These are phyloP conservation scores for Chelonoidis abingdonii DNA, from an alignment of 2,113 vertebrate genomes.

Conservation along the genomic window DNA sequence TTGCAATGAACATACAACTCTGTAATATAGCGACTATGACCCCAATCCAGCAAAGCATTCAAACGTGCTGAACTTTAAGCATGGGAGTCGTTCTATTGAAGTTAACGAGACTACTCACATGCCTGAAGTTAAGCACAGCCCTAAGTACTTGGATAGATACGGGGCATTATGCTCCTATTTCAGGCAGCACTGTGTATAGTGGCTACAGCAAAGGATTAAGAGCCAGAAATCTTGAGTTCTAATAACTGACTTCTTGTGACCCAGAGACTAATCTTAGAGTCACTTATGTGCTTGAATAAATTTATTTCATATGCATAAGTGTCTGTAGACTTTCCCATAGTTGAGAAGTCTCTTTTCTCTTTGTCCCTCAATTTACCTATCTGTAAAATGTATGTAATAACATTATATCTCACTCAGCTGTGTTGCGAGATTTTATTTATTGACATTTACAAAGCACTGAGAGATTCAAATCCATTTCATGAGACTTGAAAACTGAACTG, in stretches of 20 bases:
- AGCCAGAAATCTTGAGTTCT: neutral
- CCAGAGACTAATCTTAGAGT: neutral
- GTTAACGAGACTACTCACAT: accelerated
- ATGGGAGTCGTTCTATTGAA: neutral
- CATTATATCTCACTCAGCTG: accelerated
- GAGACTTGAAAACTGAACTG: neutral
- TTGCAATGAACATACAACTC: neutral
- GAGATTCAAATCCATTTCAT: neutral
- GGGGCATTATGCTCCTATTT: accelerated
- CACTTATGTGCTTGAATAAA: neutral
- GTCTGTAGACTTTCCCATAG: neutral
- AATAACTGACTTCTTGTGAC: neutral
- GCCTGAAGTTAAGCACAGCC: neutral
- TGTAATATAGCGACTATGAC: neutral
- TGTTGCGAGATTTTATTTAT: neutral
- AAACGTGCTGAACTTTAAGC: neutral
- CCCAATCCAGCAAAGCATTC: neutral
- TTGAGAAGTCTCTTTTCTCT: neutral
- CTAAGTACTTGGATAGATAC: neutral
- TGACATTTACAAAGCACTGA: neutral
- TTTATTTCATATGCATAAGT: neutral
- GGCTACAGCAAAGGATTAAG: neutral
- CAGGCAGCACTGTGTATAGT: neutral
- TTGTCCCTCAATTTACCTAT: neutral
- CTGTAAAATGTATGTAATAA: accelerated